Percentiles rank a stretch among this genome's conserved stretches.
These are phyloP conservation scores for Zoanthus sociatus DNA, from an alignment of 92 coral and sea anemone genomes.

Conservation along the genomic window DNA sequence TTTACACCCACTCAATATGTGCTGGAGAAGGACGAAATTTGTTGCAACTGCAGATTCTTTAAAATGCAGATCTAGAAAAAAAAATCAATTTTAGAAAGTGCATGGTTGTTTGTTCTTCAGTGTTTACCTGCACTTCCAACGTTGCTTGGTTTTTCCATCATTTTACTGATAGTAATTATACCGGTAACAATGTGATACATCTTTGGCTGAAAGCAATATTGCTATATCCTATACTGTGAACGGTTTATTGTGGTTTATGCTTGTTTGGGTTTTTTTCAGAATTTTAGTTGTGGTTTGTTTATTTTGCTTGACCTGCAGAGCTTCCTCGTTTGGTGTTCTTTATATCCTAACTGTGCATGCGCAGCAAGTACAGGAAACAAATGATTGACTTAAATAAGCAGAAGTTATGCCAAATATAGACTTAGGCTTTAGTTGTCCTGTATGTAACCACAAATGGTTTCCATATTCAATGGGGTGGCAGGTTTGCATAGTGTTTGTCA, in stretches of 20 bases:
- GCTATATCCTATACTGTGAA: background rate
- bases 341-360: background rate
- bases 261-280: background rate
- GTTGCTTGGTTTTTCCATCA: slow-evolving; percentile 54
- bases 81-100: slow-evolving; percentile 64
- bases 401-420: background rate
- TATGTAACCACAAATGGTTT: too few species aligned
- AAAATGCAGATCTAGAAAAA: too few species aligned
- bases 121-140: slow-evolving; percentile 65
- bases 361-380: background rate
- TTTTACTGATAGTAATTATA: slow-evolving; percentile 46
- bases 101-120: slow-evolving; percentile 48
- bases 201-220: background rate
- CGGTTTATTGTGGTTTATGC: background rate
- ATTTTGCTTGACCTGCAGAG: slow-evolving; percentile 3
- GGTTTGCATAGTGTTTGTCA: too few species aligned
- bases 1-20: too few species aligned
- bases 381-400: background rate
- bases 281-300: background rate
- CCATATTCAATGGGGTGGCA: too few species aligned
- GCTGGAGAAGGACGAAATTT: too few species aligned
- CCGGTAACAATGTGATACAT: slow-evolving; percentile 46
- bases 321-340: background rate
- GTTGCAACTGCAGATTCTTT: too few species aligned
- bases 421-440: too few species aligned